Percentiles rank a stretch among this genome's conserved stretches.
Evolutionary conservation across 2,888 invertebrate genomes (phyloP).

Genomic region (Rhimphoctona megacephalus): DNA sequence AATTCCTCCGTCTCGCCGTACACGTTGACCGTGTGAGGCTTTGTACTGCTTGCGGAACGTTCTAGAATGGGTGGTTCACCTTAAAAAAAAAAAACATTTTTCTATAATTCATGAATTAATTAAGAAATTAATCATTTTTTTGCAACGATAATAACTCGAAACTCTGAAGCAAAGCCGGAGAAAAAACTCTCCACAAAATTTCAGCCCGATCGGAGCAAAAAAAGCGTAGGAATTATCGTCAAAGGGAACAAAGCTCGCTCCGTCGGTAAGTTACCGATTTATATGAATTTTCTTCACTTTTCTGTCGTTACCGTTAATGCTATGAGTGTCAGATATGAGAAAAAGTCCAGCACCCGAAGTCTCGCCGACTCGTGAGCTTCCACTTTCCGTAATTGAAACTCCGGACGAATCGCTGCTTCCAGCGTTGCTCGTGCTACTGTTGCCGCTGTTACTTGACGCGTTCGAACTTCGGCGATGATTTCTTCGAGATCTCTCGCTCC

Average conservation of each 20-base stretch:
- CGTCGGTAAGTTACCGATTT: conserved; percentile 33
- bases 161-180: too few species aligned
- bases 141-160: too few species aligned
- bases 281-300: neutral
- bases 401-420: conserved; percentile 33
- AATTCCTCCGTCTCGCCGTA: conserved; percentile 76
- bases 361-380: conserved; percentile 72
- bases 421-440: conserved; percentile 38
- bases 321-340: conserved; percentile 80
- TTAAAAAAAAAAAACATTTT: conserved; percentile 50
- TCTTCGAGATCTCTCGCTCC: conserved; percentile 82
- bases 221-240: neutral
- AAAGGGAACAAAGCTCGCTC: neutral
- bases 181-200: too few species aligned
- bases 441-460: conserved; percentile 72
- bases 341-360: conserved; percentile 75
- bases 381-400: conserved; percentile 70
- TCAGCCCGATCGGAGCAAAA: neutral
- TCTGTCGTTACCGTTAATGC: conserved; percentile 77
- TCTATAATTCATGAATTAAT: too few species aligned
- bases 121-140: neutral
- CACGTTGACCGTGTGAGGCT: conserved; percentile 78
- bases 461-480: conserved; percentile 71
- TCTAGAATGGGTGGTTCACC: conserved; percentile 80
- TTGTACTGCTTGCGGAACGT: conserved; percentile 78